A percentile compares a stretch with the other conserved stretches of the same genome.
Evolutionary conservation across 2,797 vertebrate species (phyloP).

Genomic region (Crotalus adamanteus): DNA sequence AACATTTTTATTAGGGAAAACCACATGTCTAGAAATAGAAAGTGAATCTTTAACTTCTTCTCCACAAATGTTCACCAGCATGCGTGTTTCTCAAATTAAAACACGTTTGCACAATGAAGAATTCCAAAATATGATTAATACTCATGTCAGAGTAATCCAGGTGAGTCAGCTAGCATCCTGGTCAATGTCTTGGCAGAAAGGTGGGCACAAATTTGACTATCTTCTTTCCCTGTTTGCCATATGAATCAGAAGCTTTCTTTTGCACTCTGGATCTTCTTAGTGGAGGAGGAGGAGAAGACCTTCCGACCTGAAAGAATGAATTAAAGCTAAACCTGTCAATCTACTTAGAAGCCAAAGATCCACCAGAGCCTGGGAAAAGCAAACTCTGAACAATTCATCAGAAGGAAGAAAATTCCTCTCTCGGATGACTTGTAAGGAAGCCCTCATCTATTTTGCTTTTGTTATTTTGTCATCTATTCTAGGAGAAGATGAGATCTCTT

Average conservation of each 20-base stretch:
- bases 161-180: background rate
- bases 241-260: background rate
- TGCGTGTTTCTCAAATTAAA: background rate
- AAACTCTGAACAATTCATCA: background rate
- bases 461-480: background rate
- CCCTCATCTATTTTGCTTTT: background rate
- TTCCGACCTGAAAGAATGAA: background rate
- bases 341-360: background rate
- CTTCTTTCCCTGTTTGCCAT: background rate
- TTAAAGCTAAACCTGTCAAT: background rate
- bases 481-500: background rate
- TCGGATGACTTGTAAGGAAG: background rate
- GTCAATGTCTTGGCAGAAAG: background rate
- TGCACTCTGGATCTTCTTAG: background rate
- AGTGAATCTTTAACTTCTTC: background rate
- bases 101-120: background rate
- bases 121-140: background rate
- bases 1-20: background rate
- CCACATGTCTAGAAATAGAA: background rate
- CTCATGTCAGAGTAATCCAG: background rate
- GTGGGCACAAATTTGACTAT: background rate
- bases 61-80: background rate
- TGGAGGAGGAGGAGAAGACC: background rate
- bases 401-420: background rate
- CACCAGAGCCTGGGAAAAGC: background rate